Evolutionary conservation across 2,797 vertebrate genomes (phyloP).

Genomic region (Sarcophilus harrisii): DNA sequence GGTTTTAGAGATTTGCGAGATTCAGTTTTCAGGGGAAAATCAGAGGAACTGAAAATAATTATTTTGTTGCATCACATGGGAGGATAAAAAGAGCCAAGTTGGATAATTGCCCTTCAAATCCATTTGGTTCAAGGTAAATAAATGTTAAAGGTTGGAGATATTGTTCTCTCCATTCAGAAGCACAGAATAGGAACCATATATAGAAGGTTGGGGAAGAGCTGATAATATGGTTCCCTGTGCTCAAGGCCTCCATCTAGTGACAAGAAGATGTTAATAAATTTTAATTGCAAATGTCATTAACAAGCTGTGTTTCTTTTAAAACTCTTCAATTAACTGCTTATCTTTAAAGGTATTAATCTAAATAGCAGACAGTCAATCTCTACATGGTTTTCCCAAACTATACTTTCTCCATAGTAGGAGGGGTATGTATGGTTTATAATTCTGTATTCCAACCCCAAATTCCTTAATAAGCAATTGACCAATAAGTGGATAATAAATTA

Average conservation of each 20-base stretch:
- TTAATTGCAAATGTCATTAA: constrained; percentile 32
- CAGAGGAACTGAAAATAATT: constrained; percentile 33
- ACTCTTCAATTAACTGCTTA: not conserved
- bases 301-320: not conserved
- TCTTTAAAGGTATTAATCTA: constrained; percentile 14
- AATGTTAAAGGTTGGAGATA: not conserved
- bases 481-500: constrained; percentile 19
- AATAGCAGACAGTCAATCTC: constrained; percentile 7
- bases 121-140: not conserved
- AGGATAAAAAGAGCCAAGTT: not conserved
- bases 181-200: constrained; percentile 3
- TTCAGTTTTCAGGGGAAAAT: not conserved
- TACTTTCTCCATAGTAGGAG: not conserved
- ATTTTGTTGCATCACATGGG: constrained; percentile 42
- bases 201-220: not conserved
- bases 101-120: constrained; percentile 43
- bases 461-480: not conserved
- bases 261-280: constrained; percentile 13
- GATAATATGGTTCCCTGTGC: constrained; percentile 3
- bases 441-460: not conserved
- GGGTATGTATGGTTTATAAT: not conserved
- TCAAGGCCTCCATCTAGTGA: constrained; percentile 71
- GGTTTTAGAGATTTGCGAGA: constrained; percentile 16
- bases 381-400: not conserved
- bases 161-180: constrained; percentile 24